Evolutionary conservation across 2,888 invertebrate genomes (phyloP), one percentile per base, ranked within the genome.

Genomic region (Microctonus hyperodae): DNA sequence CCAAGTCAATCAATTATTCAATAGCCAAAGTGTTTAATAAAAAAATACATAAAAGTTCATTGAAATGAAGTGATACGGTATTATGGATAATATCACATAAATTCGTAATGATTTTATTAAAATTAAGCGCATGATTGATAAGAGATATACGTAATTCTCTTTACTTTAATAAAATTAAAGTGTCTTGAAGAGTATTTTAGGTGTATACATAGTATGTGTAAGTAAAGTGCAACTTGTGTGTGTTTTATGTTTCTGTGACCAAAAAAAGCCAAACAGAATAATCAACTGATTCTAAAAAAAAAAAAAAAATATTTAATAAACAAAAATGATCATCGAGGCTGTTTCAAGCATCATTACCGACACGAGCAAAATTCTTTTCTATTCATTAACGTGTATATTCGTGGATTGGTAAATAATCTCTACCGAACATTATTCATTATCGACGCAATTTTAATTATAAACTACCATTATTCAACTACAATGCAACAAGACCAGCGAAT

Each of bases 231-330:
- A 77, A 76, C 35, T 58, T 61, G 44, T 67, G 79, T 80, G 78
- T 82, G 57, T 62, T 56, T 28, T 67, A 78, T 80, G 78, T 82
- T 73, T 79, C 77, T 80, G 81, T 82, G 81, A 82, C 78, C 78
- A 82, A 82, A 75, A 55, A 67, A 83, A 83, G 83, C 83, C 79
- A 78, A 83, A 82, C 79, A 76, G 78, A 82, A 78, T 73, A 78
- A 79, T 74, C 73, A 78, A 76, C 70, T 73, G 74, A 72, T 68
- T 76, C 73, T 76, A 16, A 1, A 4, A 6, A 3, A 44, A 7
- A 44, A 7, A 44, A n/a, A n/a, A 4, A 16, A 16, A 44, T 28
- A 28, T 28, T 5, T 28, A 28, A 28, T 28, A 28, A 16, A 55
- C 20, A 59, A 59, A 59, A 59, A 44, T 20, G 13, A 6, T 48